Base-by-base conservation (phyloP, 2,888 invertebrate genomes). In the Latrodectus elegans region DNA sequence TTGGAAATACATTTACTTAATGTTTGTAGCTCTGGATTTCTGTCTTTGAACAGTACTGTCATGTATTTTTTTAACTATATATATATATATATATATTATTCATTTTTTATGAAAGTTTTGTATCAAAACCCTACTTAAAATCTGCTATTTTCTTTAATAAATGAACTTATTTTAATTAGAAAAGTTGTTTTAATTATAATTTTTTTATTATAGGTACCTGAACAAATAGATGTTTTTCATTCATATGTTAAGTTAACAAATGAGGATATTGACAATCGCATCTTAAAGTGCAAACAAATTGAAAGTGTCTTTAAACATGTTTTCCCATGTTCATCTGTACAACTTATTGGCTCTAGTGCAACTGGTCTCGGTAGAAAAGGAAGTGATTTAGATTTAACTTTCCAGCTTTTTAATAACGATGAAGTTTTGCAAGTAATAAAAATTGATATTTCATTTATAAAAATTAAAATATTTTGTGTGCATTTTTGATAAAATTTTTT, bases 341-440 rank as follows among this genome's bases (percentile, higher is more conserved):
- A 70, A 38, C n/a, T 83, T 4, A 51, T 83, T 73, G 87, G 87
- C 1, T 88, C 87, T n/a, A 78, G 71, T 38, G 51, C 74, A 9
- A 78, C 65, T 53, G 78, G 87, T 8, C 64, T 88, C 9, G 87
- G 87, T 17, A 10, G 78, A 9, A 82, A 53, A 53, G 87, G 87
- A 12, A 83, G 87, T 83, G 87, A 88, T 74, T 17, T 83, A 15
- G 87, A 88, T 83, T 74, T 88, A 53, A 78, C 87, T 22, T 76
- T 88, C n/a, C 82, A 78, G n/a, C 51, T 67, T 67, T 22, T 51
- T 6, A 38, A 38, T 38, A 38, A 38, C 3, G 38, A 38, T 38
- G 38, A 38, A 38, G 38, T 38, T 38, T 38, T 38, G 12, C n/a
- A 60, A 60, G 60, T 60, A 10, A 6, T 60, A 12, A 60, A 60